phyloP scores from a whole-genome alignment of 2,888 invertebrate genomes.

The Mycogona germanica region DNA sequence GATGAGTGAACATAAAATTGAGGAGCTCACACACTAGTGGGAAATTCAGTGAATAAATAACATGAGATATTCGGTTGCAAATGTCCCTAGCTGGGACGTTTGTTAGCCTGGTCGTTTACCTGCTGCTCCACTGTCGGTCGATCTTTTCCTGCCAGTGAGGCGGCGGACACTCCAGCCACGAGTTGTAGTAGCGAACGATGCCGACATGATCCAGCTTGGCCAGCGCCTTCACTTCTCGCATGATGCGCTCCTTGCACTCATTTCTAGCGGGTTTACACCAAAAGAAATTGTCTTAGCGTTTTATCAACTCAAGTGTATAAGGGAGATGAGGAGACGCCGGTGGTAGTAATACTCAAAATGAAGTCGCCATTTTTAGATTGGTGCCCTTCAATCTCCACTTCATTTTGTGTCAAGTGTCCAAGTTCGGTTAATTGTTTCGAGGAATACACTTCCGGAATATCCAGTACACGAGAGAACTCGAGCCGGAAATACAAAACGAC shows the following conservation, averaged over 20 bases:
- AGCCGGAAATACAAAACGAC: not conserved
- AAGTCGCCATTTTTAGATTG: not conserved
- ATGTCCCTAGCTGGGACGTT: no score
- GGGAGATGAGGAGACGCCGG: no score
- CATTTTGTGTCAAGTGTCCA: no score
- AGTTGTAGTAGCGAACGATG: constrained; percentile 90
- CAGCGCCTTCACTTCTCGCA: constrained; percentile 87
- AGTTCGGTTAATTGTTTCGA: no score
- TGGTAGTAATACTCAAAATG: no score
- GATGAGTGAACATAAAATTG: not conserved
- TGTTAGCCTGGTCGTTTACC: no score
- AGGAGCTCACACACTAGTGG: no score
- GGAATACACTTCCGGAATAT: not conserved
- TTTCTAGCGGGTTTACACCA: no score
- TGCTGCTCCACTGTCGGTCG: no score
- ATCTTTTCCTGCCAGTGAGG: constrained; percentile 70
- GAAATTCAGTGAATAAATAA: no score
- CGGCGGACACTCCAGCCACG: constrained; percentile 92
- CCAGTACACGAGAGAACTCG: not conserved
- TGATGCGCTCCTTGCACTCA: constrained; percentile 69
- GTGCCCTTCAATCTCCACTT: no score
- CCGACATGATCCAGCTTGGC: constrained; percentile 90
- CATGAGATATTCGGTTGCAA: no score
- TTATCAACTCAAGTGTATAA: constrained; percentile 3
- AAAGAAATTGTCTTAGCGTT: not conserved